Evolutionary conservation across 2,888 invertebrate species (phyloP).

Genomic region (Drosophila picticornis): DNA sequence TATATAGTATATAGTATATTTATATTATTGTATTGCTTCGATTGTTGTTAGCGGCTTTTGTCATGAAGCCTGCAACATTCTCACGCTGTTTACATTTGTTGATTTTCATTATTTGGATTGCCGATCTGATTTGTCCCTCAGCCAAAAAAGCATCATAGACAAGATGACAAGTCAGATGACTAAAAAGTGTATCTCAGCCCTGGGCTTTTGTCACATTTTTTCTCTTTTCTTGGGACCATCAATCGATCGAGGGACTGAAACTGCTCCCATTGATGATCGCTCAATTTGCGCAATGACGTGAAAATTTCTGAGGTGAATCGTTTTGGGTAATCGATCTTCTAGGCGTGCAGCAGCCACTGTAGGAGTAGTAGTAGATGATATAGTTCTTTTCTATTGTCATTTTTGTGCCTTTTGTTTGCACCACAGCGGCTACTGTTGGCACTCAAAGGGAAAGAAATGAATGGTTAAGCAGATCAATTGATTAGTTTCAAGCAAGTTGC

Average conservation of each 20-base stretch:
- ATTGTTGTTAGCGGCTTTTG: slow-evolving; percentile 61
- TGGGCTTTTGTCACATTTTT: slow-evolving; percentile 57
- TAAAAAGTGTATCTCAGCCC: slow-evolving; percentile 51
- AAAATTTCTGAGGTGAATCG: slow-evolving; percentile 52
- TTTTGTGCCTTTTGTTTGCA: slow-evolving; percentile 6
- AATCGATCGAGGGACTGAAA: slow-evolving; percentile 36
- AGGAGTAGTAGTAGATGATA: slow-evolving; percentile 56
- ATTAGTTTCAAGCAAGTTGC: slow-evolving; percentile 38
- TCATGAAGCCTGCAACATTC: slow-evolving; percentile 68
- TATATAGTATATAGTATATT: background rate
- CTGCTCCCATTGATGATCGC: slow-evolving; percentile 68
- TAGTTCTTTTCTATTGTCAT: slow-evolving; percentile 49
- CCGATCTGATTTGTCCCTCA: slow-evolving; percentile 61
- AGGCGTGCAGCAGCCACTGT: slow-evolving; percentile 42
- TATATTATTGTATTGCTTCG: slow-evolving; percentile 12
- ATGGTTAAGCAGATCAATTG: slow-evolving; percentile 20
- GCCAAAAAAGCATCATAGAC: slow-evolving; percentile 34
- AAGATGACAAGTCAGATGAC: slow-evolving; percentile 73
- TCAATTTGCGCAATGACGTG: slow-evolving; percentile 80
- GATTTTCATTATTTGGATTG: slow-evolving; percentile 60
- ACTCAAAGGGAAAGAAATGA: slow-evolving; percentile 15
- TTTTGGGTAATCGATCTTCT: slow-evolving; percentile 70
- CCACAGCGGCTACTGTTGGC: slow-evolving; percentile 52
- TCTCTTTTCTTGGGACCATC: slow-evolving; percentile 30
- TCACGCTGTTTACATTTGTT: slow-evolving; percentile 74